These are phyloP conservation scores for Drosophila grimshawi DNA, from an alignment of 1,140 invertebrate species.

Conservation along the genomic window DNA sequence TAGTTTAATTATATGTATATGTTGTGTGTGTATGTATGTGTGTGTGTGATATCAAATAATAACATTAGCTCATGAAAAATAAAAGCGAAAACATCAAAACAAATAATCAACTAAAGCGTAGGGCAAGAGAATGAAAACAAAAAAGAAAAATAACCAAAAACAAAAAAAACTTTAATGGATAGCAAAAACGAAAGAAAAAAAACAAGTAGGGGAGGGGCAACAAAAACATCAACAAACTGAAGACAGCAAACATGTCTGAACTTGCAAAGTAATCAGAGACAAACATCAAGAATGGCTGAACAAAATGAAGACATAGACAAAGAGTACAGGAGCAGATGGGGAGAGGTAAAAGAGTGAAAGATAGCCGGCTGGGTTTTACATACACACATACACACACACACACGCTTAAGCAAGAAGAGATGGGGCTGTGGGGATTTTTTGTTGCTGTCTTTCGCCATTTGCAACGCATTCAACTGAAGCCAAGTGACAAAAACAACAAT, in stretches of 20 bases:
- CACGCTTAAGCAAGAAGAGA: not conserved
- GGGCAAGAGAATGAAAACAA: conserved; percentile 5
- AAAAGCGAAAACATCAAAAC: conserved; percentile 24
- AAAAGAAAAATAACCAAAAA: not conserved
- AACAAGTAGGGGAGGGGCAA: conserved; percentile 10
- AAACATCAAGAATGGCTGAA: conserved; percentile 11
- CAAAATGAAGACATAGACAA: not conserved
- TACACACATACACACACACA: conserved; percentile 3
- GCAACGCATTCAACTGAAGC: conserved; percentile 33
- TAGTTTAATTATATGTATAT: not conserved
- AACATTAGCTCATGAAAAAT: conserved; percentile 6
- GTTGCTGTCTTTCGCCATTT: conserved; percentile 21
- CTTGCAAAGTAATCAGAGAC: conserved; percentile 31
- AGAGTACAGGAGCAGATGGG: not conserved
- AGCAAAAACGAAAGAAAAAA: not conserved
- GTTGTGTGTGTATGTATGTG: too few relatives aligned
- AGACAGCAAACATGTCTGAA: conserved; percentile 20
- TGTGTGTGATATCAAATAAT: conserved; percentile 4
- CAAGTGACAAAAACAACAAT: conserved; percentile 16
- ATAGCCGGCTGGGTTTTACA: conserved; percentile 34
- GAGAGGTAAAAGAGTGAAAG: conserved; percentile 5
- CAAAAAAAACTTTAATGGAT: conserved; percentile 16
- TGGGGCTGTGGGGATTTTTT: conserved; percentile 11
- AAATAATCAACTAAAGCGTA: conserved; percentile 50
- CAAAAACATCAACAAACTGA: conserved; percentile 54